Conservation (phyloP, 1,140 invertebrate genomes). For the Meteorus sp. region DNA sequence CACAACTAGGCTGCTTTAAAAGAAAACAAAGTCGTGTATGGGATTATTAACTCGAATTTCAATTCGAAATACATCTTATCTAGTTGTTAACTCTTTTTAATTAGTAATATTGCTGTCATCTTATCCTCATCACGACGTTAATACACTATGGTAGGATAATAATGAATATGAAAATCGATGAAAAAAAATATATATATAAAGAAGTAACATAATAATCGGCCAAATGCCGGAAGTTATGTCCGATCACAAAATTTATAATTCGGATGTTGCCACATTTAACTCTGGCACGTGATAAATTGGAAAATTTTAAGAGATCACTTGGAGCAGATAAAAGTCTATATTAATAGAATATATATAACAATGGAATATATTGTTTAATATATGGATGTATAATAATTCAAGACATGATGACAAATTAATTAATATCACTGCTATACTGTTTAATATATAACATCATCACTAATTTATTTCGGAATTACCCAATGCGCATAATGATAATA, state of each 20-base stretch:
- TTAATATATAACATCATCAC: neutral
- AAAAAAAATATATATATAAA: slow-evolving; percentile 7
- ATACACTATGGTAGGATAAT: slow-evolving; percentile 11
- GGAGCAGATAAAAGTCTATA: slow-evolving; percentile 53
- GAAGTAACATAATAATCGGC: too few relatives aligned
- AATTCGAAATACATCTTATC: slow-evolving; percentile 6
- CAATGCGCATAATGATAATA: too few relatives aligned
- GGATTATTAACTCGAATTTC: slow-evolving; percentile 17
- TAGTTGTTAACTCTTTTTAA: slow-evolving; percentile 22
- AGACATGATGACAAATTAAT: slow-evolving; percentile 55
- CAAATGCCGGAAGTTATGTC: slow-evolving; percentile 37
- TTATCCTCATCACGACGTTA: slow-evolving; percentile 22
- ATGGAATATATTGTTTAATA: slow-evolving; percentile 58
- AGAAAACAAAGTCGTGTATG: slow-evolving; percentile 12
- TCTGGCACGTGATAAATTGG: slow-evolving; percentile 44
- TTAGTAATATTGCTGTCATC: slow-evolving; percentile 14
- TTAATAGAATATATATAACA: slow-evolving; percentile 56
- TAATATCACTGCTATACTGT: slow-evolving; percentile 37
- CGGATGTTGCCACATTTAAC: slow-evolving; percentile 47
- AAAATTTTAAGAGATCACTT: slow-evolving; percentile 39
- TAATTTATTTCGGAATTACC: too few relatives aligned
- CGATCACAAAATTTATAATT: slow-evolving; percentile 40
- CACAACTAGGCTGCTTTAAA: slow-evolving; percentile 7
- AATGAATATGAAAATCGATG: slow-evolving; percentile 7
- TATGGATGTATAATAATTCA: slow-evolving; percentile 59